Conservation (phyloP, 1,140 invertebrate genomes). For the Leptestheria dahalacensis region DNA sequence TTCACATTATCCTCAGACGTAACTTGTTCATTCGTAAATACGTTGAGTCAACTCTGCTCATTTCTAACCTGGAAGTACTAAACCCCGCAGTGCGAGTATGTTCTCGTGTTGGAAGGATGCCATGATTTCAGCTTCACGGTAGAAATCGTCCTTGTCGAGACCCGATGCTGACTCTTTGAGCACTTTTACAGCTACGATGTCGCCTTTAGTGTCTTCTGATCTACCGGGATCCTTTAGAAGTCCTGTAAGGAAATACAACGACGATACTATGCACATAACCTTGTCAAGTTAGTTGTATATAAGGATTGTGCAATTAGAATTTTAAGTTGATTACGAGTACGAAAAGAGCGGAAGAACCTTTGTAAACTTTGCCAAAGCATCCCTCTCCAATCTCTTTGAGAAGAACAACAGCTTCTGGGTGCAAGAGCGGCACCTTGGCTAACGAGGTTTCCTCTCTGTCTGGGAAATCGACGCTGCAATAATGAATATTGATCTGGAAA, state of each 20-base stretch:
- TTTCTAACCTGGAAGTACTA: conserved; percentile 56
- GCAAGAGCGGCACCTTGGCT: too few species aligned
- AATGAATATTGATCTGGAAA: too few species aligned
- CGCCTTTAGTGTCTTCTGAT: conserved; percentile 33
- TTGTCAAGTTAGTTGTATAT: too few species aligned
- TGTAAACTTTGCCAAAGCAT: conserved; percentile 77
- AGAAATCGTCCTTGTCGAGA: conserved; percentile 77
- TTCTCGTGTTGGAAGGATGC: conserved; percentile 72
- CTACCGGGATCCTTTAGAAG: conserved; percentile 33
- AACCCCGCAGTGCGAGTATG: conserved; percentile 63
- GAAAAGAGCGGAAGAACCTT: conserved; percentile 26
- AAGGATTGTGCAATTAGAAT: too few species aligned
- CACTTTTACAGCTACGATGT: conserved; percentile 69
- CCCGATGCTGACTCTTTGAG: conserved; percentile 67
- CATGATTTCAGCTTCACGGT: conserved; percentile 80
- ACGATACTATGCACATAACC: too few species aligned
- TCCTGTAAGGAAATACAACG: too few species aligned
- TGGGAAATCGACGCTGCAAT: too few species aligned
- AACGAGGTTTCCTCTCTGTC: too few species aligned
- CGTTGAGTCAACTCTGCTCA: not conserved
- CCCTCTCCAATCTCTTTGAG: conserved; percentile 71
- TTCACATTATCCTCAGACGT: too few species aligned
- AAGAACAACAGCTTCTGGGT: too few species aligned
- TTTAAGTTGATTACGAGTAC: conserved; percentile 30
- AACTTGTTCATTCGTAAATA: not conserved